phyloP scores from a whole-genome alignment of 2,888 invertebrate genomes.

The Chymomyza procnemis region DNA sequence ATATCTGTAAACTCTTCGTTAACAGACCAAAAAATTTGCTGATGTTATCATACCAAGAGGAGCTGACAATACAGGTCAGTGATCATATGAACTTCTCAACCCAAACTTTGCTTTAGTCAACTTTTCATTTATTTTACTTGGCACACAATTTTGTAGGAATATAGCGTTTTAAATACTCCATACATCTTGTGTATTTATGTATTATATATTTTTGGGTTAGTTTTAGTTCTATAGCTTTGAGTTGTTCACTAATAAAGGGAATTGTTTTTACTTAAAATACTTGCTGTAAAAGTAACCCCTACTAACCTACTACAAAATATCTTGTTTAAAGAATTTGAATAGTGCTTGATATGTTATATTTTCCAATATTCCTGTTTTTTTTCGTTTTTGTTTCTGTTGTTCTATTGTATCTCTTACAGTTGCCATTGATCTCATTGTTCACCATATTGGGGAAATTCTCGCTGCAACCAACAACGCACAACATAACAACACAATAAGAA shows the following conservation, averaged over 20 bases:
- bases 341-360: conserved; percentile 9
- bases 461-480: conserved; percentile 77
- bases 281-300: not conserved
- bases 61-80: conserved; percentile 96
- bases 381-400: conserved; percentile 62
- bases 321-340: not conserved
- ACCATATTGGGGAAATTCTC: conserved; percentile 98
- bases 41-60: conserved; percentile 99
- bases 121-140: conserved; percentile 25
- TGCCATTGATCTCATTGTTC: conserved; percentile 99
- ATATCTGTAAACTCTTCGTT: conserved; percentile 55
- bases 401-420: conserved; percentile 87
- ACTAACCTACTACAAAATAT: not conserved
- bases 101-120: conserved; percentile 18
- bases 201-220: not conserved
- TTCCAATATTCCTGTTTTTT: conserved; percentile 30
- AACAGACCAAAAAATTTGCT: conserved; percentile 98
- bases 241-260: too few species aligned
- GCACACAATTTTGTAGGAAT: not conserved
- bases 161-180: not conserved
- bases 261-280: not conserved
- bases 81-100: not conserved
- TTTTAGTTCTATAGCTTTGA: not conserved
- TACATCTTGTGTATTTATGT: not conserved
- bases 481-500: conserved; percentile 64